Base-by-base conservation (phyloP, 2,888 invertebrate species). In the Pelosia muscerda region DNA sequence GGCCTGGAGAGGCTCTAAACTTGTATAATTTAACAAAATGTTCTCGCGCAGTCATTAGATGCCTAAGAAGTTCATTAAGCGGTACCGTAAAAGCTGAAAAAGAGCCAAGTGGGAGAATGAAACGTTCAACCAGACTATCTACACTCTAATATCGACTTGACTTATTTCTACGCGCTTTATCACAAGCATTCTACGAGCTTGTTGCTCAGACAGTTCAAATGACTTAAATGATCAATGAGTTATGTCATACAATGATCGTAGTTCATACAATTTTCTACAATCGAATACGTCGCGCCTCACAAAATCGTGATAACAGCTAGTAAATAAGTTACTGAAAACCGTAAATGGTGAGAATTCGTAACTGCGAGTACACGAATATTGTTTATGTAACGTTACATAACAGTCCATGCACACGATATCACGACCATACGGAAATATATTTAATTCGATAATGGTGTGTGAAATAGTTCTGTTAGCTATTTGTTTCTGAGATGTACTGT, bases 241-340 rank as follows among this genome's bases (percentile, higher is more conserved):
- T 38, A 8, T 42, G 1, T 55, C 53, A 23, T 25, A 23, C 15
- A 61, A 49, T 22, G n/a, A n/a, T 34, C 66, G 68, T n/a, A n/a
- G n/a, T n/a, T n/a, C n/a, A n/a, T n/a, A n/a, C n/a, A n/a, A n/a
- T n/a, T n/a, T n/a, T n/a, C 72, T 65, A 6, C 9, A n/a, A 28
- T n/a, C 31, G 59, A 38, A 49, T 28, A 9, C 55, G 57, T 23
- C 61, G 11, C 5, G 55, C 69, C 65, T 56, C 56, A 65, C 54
- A 56, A 26, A 57, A 49, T 72, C 82, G 78, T 80, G 78, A 75
- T 68, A 69, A 23, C 57, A 65, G 69, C 71, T 71, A 71, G 68
- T 75, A 73, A 74, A 80, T 69, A 73, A 22, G 53, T 69, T 34
- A 59, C 76, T 81, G 75, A 77, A 81, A 76, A 76, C 71, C 71